These are phyloP conservation scores for Xestia c-nigrum DNA, from an alignment of 2,888 invertebrate species.

Conservation along the genomic window DNA sequence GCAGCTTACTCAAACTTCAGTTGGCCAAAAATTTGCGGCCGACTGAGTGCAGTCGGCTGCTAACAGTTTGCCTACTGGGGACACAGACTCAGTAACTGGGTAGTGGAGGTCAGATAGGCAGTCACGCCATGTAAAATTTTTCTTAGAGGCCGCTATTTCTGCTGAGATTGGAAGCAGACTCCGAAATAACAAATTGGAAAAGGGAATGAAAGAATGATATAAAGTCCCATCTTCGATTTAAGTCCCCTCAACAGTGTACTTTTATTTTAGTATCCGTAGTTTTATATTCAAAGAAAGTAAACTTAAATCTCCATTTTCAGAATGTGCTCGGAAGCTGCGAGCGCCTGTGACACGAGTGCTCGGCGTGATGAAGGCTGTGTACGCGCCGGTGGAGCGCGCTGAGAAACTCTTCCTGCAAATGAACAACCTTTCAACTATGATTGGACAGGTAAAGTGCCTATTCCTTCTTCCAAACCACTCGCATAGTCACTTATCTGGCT, in stretches of 20 bases:
- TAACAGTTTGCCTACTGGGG: no score
- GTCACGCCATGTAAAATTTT: no score
- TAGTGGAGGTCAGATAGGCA: no score
- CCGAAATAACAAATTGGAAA: not conserved
- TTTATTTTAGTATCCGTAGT: not conserved
- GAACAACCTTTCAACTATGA: slow-evolving; percentile 93
- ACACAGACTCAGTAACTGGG: no score
- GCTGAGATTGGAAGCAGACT: not conserved
- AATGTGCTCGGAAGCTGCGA: slow-evolving; percentile 82
- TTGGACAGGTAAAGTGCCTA: slow-evolving; percentile 90
- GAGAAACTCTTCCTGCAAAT: slow-evolving; percentile 92
- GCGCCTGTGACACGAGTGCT: slow-evolving; percentile 76
- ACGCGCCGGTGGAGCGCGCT: slow-evolving; percentile 92
- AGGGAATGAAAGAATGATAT: not conserved
- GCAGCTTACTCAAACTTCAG: no score
- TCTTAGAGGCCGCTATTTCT: not conserved
- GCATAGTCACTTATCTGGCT: no score
- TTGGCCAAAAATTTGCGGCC: no score
- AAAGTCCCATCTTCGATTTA: not conserved
- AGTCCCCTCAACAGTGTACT: not conserved
- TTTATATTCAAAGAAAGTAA: not conserved
- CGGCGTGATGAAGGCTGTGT: slow-evolving; percentile 83
- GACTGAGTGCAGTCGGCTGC: no score
- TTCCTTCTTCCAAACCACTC: not conserved
- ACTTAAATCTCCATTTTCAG: slow-evolving; percentile 70